Conservation (phyloP, 2,113 vertebrate genomes). For the Ciconia maguari region DNA sequence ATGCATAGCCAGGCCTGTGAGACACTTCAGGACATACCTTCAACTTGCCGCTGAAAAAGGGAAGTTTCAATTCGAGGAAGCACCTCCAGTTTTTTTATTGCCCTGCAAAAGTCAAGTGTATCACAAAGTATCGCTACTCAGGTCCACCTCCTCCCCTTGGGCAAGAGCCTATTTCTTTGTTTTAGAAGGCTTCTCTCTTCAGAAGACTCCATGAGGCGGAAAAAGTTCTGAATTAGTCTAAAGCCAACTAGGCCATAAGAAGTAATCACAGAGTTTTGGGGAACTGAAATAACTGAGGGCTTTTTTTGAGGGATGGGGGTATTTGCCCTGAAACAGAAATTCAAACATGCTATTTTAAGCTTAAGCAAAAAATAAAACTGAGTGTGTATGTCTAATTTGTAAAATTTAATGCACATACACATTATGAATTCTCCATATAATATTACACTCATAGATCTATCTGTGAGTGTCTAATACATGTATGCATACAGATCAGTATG, state of each 20-base stretch:
- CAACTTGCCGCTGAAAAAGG: constrained; percentile 46
- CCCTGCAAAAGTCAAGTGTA: constrained; percentile 6
- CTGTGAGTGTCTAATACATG: background rate
- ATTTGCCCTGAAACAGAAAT: background rate
- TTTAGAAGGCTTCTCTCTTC: constrained; percentile 27
- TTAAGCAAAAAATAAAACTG: background rate
- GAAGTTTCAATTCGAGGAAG: constrained; percentile 31
- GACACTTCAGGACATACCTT: constrained; percentile 49
- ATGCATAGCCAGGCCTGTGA: constrained; percentile 63
- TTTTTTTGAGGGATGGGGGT: background rate
- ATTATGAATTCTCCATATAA: background rate
- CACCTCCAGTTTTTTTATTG: background rate
- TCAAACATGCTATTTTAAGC: background rate
- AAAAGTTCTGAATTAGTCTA: background rate
- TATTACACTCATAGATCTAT: background rate
- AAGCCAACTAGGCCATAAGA: background rate
- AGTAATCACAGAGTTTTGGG: background rate
- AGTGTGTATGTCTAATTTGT: background rate
- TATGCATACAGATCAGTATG: background rate
- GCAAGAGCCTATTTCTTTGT: constrained; percentile 10
- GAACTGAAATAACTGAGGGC: background rate
- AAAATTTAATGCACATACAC: background rate
- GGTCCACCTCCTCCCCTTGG: background rate
- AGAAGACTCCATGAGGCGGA: constrained; percentile 46
- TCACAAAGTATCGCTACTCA: background rate